Evolutionary conservation across 2,888 invertebrate species (phyloP), one percentile per base, ranked within the genome.

Genomic region (Camponotus fellah): DNA sequence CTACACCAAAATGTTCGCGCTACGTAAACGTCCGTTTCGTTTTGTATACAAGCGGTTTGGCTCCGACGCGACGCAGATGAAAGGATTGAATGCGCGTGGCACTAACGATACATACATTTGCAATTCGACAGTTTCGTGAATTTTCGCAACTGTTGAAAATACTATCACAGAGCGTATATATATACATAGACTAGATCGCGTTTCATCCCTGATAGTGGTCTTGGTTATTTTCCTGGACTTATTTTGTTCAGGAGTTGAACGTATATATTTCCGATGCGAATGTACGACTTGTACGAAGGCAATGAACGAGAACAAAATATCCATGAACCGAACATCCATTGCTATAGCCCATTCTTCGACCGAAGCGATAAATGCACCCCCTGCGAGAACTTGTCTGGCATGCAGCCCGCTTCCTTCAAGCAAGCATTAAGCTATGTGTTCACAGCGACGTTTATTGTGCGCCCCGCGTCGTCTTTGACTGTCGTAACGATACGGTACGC

Each of bases 61-160:
- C 32, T 12, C 14, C 32, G 56, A n/a, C 53, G 37, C 56, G 34
- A 56, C 40, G 32, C 9, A 43, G 37, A 26, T 17, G 34, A 21
- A 71, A 46, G 14, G 49, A 66, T 89, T 58, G 80, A 90, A 90
- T 84, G 88, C 87, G 84, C 87, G 89, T 85, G 89, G 88, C 86
- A 1, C 49, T 86, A 91, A 91, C 90, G 91, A 92, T 91, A 92
- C 89, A 92, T 91, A 92, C 89, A 92, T 91, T 91, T 89, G 91
- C 92, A 92, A 92, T 89, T 92, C 88, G 82, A 89, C 92, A 92
- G 92, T 92, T 93, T 92, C 88, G 84, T 80, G 85, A 86, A 81
- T 86, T 86, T 40, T 64, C 76, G 17, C 40, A 62, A 34, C 60
- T 46, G 71, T 32, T 66, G 64, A 60, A 62, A 85, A 77, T 80